Conservation (phyloP, 2,888 invertebrate genomes). For the Dryococelus australis region DNA sequence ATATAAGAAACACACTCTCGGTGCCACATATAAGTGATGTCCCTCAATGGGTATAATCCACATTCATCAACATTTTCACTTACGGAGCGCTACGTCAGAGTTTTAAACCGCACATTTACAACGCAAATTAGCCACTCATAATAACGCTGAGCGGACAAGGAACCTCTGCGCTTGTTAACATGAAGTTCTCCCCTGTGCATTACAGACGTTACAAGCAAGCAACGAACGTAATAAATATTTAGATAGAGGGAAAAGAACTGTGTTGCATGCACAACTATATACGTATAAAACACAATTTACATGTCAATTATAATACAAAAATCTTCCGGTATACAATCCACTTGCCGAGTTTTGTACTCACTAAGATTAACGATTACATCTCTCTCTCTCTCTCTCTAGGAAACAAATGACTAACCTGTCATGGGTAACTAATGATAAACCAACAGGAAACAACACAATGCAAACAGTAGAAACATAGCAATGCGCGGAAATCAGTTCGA, state of each 20-base stretch:
- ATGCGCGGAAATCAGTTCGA: not conserved
- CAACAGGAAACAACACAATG: not conserved
- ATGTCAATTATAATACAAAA: not conserved
- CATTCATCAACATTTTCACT: not conserved
- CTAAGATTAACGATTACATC: constrained; percentile 5
- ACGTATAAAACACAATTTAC: not conserved
- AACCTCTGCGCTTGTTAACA: not conserved
- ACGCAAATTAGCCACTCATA: not conserved
- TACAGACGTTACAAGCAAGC: not conserved
- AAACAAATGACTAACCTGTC: constrained; percentile 9
- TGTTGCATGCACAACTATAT: not conserved
- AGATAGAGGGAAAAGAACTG: not conserved
- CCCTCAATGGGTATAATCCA: not conserved
- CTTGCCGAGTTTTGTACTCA: not conserved
- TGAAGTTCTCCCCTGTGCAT: not conserved
- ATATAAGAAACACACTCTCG: not conserved
- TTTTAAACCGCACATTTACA: not conserved
- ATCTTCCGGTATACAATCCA: not conserved
- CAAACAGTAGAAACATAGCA: not conserved
- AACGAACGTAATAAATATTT: not conserved
- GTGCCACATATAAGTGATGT: not conserved
- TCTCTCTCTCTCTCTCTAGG: not conserved
- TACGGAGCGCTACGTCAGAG: not conserved
- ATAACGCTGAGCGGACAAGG: not conserved
- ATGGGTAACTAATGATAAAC: constrained; percentile 2